Base-by-base conservation (phyloP, 2,113 vertebrate species). In the Danio rerio region DNA sequence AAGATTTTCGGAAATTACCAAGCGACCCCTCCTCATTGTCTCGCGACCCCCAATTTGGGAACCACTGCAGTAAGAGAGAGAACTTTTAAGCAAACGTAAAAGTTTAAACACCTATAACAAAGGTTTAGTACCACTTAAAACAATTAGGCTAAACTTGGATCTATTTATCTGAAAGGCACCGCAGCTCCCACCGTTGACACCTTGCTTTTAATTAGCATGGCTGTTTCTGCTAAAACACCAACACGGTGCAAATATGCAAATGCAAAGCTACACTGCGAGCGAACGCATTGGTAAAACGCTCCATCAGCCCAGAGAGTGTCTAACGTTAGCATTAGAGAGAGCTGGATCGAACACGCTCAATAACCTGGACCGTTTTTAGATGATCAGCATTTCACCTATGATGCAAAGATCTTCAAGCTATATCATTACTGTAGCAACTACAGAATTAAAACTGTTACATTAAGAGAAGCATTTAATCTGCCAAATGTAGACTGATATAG, bases 261-360 rank as follows among this genome's bases (percentile, higher is more conserved):
- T 77, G 20, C 58, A 12, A 63, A 13, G 13, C 75, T 63, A 77
- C 20, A 63, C 58, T 77, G 43, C 40, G 3, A 31, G 31, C 31
- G 5, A 15, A 20, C 47, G n/a, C 50, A 1, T 21, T 9, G n/a
- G 53, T 49, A 66, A 86, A 82, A 78, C 15, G 81, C 61, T 80
- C 70, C 59, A 58, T 86, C 76, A 85, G 84, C 80, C 40, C 31
- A 47, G 72, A 82, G 62, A 68, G 63, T 68, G n/a, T 18, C 72
- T 69, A 71, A n/a, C 50, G 6, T 56, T 80, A n/a, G 81, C 76
- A 68, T 59, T 62, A 69, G 69, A 12, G 55, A 80, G 53, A 61
- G 18, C 43, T 9, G 12, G 84, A 86, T 86, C 84, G 76, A 83
- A 80, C n/a, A 21, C 3, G 77, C 59, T 86, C 63, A 18, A 80